Conservation (phyloP, 2,113 vertebrate species). For the Lampris incognitus region DNA sequence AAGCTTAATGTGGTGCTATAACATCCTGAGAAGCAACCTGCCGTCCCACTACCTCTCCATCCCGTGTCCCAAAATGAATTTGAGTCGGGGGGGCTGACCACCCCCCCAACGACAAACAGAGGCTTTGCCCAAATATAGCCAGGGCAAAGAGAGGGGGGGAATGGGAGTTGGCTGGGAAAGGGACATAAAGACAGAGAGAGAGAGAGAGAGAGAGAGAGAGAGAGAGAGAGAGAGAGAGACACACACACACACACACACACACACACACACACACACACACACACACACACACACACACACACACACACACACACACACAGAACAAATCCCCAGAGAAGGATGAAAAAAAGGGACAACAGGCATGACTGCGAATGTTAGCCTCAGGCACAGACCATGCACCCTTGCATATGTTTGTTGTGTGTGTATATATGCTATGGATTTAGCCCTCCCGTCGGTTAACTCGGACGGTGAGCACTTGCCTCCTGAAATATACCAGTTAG, state of each 20-base stretch:
- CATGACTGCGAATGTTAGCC: not conserved
- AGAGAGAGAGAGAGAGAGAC: not conserved
- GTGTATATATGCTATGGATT: slow-evolving; percentile 40
- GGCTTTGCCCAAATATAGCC: slow-evolving; percentile 61
- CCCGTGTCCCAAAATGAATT: slow-evolving; percentile 23
- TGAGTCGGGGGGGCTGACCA: slow-evolving; percentile 13
- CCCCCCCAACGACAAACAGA: slow-evolving; percentile 18
- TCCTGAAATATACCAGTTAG: slow-evolving; percentile 67
- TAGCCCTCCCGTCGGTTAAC: slow-evolving; percentile 45
- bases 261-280: not conserved
- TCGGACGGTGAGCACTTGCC: slow-evolving; percentile 26
- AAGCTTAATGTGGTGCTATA: not conserved
- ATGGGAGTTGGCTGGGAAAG: not conserved
- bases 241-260: no score
- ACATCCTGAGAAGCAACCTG: not conserved
- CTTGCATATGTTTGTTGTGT: slow-evolving; percentile 2
- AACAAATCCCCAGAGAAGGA: not conserved
- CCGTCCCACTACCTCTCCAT: slow-evolving; percentile 3
- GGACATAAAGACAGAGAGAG: not conserved
- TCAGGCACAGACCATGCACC: slow-evolving; percentile 6
- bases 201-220: slow-evolving; percentile 5
- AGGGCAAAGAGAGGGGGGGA: slow-evolving; percentile 14
- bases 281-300: no score
- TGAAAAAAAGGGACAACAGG: slow-evolving; percentile 4
- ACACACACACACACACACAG: not conserved